These are phyloP conservation scores for Pandion haliaetus DNA, from an alignment of 2,113 vertebrate species.

Conservation along the genomic window DNA sequence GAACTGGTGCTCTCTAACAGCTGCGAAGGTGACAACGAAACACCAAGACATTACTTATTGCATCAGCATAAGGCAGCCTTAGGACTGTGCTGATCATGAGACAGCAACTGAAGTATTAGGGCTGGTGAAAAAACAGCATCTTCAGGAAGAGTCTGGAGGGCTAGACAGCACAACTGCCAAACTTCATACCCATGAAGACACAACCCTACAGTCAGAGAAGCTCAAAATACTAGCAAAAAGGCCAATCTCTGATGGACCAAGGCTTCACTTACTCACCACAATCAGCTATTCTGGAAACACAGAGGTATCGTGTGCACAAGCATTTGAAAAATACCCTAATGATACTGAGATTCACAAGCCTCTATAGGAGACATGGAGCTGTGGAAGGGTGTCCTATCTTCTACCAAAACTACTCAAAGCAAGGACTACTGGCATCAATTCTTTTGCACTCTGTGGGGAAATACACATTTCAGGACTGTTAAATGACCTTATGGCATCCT, in stretches of 20 bases:
- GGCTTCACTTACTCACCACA: not conserved
- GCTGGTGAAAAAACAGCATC: not conserved
- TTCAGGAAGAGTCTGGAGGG: not conserved
- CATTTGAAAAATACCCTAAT: not conserved
- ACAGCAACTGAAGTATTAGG: not conserved
- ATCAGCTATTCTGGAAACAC: not conserved
- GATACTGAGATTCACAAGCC: not conserved
- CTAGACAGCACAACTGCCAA: not conserved
- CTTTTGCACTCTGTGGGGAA: not conserved
- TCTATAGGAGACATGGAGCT: not conserved
- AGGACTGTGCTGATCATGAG: not conserved
- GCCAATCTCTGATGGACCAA: accelerated
- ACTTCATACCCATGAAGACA: not conserved
- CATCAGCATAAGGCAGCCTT: not conserved
- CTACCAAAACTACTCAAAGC: not conserved
- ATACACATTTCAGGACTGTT: not conserved
- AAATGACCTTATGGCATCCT: not conserved
- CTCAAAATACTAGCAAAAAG: not conserved
- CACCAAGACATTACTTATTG: not conserved
- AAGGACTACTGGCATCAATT: not conserved
- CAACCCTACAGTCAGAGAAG: not conserved
- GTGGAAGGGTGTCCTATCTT: not conserved
- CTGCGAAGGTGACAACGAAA: conserved; percentile 32
- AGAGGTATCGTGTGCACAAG: not conserved
- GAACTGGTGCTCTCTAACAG: not conserved